Evolutionary conservation across 2,888 invertebrate genomes (phyloP), one percentile per base, ranked within the genome.

Genomic region (Teinopalpus imperialis): DNA sequence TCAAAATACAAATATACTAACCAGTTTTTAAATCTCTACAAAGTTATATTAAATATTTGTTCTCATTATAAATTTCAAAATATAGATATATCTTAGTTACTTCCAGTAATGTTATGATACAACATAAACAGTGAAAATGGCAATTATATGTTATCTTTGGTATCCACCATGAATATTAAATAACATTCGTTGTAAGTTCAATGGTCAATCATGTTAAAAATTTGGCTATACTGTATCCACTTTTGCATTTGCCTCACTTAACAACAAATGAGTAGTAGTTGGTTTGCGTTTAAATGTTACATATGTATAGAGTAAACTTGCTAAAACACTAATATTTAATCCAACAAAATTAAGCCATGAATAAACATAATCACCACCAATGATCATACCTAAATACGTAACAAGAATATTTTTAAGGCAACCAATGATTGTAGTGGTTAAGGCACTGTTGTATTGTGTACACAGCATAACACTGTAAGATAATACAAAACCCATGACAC

Each of bases 351-450:
- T 99, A 21, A 95, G 89, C 93, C 94, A 94, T 1, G 96, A 94
- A 79, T 98, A 99, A 49, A 98, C 92, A 81, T 99, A 99, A 80
- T 99, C 99, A 7, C 98, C 99, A 30, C 98, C 99, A 45, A 99
- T 95, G 29, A 98, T 92, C 98, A 99, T 99, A 16, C 99, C 99
- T 53, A 98, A 90, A 82, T 99, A 99, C 0, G 99, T 99, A 2
- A 99, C 96, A 59, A 97, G 92, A 59, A 99, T 95, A 85, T 99
- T 99, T 90, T 99, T 99, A 43, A 99, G 90, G 68, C 99, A 98
- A 2, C 99, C 99, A 56, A 99, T 97, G 49, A 99, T 98, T 2
- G 98, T 98, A 0, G 99, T 99, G 0, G 99, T 99, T 34, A 99
- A 89, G n/a, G 99, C 98, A 45, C 98, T 98, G 81, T 99, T 99